phyloP scores from a whole-genome alignment of 2,113 vertebrate species.

The Tupaia chinensis region DNA sequence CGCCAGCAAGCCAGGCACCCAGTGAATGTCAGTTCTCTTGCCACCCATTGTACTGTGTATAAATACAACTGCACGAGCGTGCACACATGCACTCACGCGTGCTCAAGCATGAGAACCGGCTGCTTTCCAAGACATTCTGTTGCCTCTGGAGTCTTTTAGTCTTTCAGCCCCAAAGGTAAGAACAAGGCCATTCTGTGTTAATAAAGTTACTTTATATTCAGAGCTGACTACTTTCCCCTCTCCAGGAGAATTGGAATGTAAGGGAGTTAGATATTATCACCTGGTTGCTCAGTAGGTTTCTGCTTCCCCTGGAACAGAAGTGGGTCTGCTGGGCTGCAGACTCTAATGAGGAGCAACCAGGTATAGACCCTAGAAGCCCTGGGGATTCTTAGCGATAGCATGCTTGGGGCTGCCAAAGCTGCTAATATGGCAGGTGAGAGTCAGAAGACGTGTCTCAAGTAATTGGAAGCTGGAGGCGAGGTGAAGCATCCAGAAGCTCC shows the following conservation, averaged over 20 bases:
- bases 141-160: not conserved
- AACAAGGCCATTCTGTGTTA: not conserved
- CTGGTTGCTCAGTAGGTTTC: not conserved
- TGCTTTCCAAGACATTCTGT: not conserved
- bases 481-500: not conserved
- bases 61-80: not conserved
- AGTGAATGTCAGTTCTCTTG: not conserved
- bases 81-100: accelerated
- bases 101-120: not conserved
- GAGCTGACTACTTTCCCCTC: not conserved
- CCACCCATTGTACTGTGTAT: not conserved
- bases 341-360: not conserved
- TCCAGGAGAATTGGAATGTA: not conserved
- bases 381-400: not conserved
- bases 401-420: not conserved
- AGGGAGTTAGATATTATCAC: not conserved
- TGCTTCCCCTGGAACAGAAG: not conserved
- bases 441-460: not conserved
- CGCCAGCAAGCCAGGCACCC: not conserved
- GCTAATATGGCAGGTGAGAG: not conserved
- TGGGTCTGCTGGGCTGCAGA: not conserved
- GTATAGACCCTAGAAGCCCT: accelerated
- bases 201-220: conserved; percentile 48
- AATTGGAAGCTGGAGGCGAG: not conserved
- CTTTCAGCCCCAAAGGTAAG: not conserved